These are phyloP conservation scores for Meliscaeva auricollis DNA, from an alignment of 2,888 invertebrate species.

Conservation along the genomic window DNA sequence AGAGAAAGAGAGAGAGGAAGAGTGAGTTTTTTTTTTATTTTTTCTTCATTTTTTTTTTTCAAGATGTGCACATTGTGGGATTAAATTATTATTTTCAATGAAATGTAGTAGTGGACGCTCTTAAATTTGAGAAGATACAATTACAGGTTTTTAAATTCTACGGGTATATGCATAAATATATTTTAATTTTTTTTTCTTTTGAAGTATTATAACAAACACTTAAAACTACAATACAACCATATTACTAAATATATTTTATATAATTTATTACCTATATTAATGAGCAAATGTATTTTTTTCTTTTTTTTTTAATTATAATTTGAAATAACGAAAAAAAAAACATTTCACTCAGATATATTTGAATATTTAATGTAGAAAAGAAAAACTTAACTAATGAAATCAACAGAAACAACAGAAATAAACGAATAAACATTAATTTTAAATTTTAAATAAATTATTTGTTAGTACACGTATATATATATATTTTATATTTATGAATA, in stretches of 20 bases:
- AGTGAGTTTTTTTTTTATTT: conserved; percentile 17
- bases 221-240: conserved; percentile 75
- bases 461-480: conserved; percentile 56
- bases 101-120: conserved; percentile 73
- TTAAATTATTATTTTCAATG: conserved; percentile 62
- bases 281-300: conserved; percentile 65
- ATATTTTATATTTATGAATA: conserved; percentile 28
- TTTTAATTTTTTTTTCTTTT: conserved; percentile 42
- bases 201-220: conserved; percentile 74
- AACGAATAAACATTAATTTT: conserved; percentile 19
- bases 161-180: conserved; percentile 75
- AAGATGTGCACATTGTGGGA: conserved; percentile 62
- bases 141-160: conserved; percentile 60
- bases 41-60: conserved; percentile 11
- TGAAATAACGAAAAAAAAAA: conserved; percentile 12
- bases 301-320: conserved; percentile 65
- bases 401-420: conserved; percentile 18
- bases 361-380: conserved; percentile 60
- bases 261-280: conserved; percentile 71
- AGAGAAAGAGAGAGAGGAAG: conserved; percentile 13
- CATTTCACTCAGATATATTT: conserved; percentile 62
- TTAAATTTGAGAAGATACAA: conserved; percentile 72
- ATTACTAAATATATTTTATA: conserved; percentile 75
- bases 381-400: conserved; percentile 39
- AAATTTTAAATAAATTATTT: conserved; percentile 54